Percentiles rank a stretch among this genome's conserved stretches.
phyloP scores from a whole-genome alignment of 1,140 invertebrate species.

The Agrilus planipennis region DNA sequence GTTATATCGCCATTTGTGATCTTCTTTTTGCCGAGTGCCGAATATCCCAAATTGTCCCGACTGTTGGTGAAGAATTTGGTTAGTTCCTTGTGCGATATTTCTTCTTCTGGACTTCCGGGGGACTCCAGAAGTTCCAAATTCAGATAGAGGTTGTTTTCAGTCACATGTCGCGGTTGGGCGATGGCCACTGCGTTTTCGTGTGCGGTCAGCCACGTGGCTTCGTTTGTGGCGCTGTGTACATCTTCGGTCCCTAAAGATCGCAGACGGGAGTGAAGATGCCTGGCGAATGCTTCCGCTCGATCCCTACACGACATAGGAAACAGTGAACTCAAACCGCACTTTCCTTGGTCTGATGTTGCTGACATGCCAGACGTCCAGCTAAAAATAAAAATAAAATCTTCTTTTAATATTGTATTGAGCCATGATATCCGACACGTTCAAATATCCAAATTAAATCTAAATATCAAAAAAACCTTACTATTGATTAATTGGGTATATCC shows the following conservation, averaged over 20 bases:
- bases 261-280: slow-evolving; percentile 58
- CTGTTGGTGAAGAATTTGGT: slow-evolving; percentile 16
- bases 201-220: slow-evolving; percentile 37
- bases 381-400: too few species aligned
- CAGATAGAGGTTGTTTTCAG: slow-evolving; percentile 45
- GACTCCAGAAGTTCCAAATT: slow-evolving; percentile 48
- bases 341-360: slow-evolving; percentile 21
- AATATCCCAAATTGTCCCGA: slow-evolving; percentile 17
- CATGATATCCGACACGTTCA: too few species aligned
- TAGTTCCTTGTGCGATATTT: slow-evolving; percentile 25
- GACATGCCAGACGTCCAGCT: too few species aligned
- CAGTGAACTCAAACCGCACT: slow-evolving; percentile 40
- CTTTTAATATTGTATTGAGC: too few species aligned
- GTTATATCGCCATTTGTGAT: too few species aligned
- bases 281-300: slow-evolving; percentile 64
- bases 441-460: too few species aligned
- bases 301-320: slow-evolving; percentile 60
- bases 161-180: slow-evolving; percentile 36
- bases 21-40: too few species aligned
- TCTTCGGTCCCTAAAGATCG: slow-evolving; percentile 48
- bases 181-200: slow-evolving; percentile 24
- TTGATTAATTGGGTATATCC: too few species aligned
- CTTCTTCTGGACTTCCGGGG: slow-evolving; percentile 53
- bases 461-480: too few species aligned
- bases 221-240: slow-evolving; percentile 22